A percentile compares a stretch with the other conserved stretches of the same genome.
Conservation (phyloP, 2,888 invertebrate genomes). For the Callimorpha dominula region DNA sequence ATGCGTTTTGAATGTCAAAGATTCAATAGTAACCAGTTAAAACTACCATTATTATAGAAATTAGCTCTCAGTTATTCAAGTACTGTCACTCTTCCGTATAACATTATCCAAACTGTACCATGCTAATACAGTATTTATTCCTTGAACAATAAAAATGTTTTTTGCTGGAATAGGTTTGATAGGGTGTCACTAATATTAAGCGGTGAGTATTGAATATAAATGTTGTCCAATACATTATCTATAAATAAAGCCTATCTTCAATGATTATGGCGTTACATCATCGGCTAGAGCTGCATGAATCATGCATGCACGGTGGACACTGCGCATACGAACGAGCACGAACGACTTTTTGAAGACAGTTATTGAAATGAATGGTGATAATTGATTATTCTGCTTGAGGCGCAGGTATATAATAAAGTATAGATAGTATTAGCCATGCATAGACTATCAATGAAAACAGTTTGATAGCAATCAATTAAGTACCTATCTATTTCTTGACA, state of each 20-base stretch:
- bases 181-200: slow-evolving; percentile 32
- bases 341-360: slow-evolving; percentile 13
- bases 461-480: not conserved
- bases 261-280: slow-evolving; percentile 48
- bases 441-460: not conserved
- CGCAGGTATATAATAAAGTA: not conserved
- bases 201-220: slow-evolving; percentile 48
- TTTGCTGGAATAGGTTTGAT: slow-evolving; percentile 16
- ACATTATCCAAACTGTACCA: slow-evolving; percentile 18
- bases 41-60: slow-evolving; percentile 31
- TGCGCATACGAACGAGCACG: slow-evolving; percentile 28
- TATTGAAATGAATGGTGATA: slow-evolving; percentile 11
- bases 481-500: not conserved
- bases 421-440: not conserved
- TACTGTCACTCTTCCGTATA: slow-evolving; percentile 29
- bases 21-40: slow-evolving; percentile 24
- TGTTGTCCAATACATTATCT: slow-evolving; percentile 32
- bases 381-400: not conserved
- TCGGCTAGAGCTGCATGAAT: slow-evolving; percentile 37
- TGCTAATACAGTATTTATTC: slow-evolving; percentile 24
- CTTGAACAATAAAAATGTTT: slow-evolving; percentile 4
- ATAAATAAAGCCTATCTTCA: slow-evolving; percentile 41
- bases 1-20: slow-evolving; percentile 22
- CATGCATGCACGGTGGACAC: slow-evolving; percentile 33
- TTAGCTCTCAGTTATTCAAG: slow-evolving; percentile 36